Evolutionary conservation across 2,113 vertebrate species (phyloP).

Genomic region (Trematocara stigmaticum): DNA sequence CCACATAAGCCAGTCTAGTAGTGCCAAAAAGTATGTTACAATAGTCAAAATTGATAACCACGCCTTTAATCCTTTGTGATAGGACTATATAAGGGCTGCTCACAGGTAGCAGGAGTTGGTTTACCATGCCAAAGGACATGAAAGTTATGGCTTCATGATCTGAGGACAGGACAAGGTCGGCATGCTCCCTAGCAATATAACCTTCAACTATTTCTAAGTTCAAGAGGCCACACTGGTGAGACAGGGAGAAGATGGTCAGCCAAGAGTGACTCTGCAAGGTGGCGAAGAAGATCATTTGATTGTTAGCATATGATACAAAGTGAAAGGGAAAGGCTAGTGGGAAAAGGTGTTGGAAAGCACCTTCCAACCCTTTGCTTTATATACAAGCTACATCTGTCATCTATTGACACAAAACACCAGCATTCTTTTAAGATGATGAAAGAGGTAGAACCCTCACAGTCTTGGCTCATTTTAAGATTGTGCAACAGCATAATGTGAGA

Average conservation of each 20-base stretch:
- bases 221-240: neutral
- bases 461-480: neutral
- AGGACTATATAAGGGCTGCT: neutral
- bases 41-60: neutral
- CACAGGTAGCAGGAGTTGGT: neutral
- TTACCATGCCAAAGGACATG: neutral
- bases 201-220: neutral
- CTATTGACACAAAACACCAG: slow-evolving; percentile 12
- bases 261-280: neutral
- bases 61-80: slow-evolving; percentile 38
- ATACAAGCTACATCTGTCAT: neutral
- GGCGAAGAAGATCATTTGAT: neutral
- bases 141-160: neutral
- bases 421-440: slow-evolving; percentile 15
- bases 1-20: neutral
- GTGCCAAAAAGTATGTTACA: neutral
- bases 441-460: neutral
- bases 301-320: neutral
- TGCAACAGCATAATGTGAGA: slow-evolving; percentile 2
- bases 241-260: neutral
- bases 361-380: neutral
- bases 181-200: slow-evolving; percentile 20
- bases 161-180: slow-evolving; percentile 39
- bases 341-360: neutral
- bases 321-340: neutral